These are phyloP conservation scores for Euplexia lucipara DNA, from an alignment of 2,888 invertebrate genomes.

Conservation along the genomic window DNA sequence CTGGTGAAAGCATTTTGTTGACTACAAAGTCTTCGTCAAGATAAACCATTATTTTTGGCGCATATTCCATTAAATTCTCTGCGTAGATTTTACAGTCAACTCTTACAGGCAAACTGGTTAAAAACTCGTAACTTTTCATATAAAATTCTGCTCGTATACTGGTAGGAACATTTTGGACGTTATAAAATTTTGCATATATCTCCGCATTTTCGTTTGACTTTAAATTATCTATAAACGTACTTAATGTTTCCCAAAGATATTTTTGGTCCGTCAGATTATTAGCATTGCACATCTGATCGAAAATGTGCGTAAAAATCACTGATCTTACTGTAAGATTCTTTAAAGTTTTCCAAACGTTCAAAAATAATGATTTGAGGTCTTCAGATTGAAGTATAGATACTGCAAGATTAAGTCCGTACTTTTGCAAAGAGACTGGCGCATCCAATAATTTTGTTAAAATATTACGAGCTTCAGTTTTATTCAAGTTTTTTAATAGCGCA, in stretches of 20 bases:
- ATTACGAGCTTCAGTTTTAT: too few species aligned
- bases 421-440: too few species aligned
- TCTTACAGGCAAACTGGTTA: slow-evolving; percentile 67
- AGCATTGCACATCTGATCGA: slow-evolving; percentile 66
- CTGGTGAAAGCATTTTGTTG: slow-evolving; percentile 64
- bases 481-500: too few species aligned
- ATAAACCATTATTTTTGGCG: slow-evolving; percentile 64
- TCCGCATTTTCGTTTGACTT: slow-evolving; percentile 71
- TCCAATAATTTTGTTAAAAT: too few species aligned
- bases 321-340: slow-evolving; percentile 73
- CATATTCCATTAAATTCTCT: slow-evolving; percentile 52
- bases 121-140: slow-evolving; percentile 70
- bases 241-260: slow-evolving; percentile 72
- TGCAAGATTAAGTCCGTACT: too few species aligned
- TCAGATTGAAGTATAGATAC: too few species aligned
- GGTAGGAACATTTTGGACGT: slow-evolving; percentile 63
- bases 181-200: slow-evolving; percentile 68
- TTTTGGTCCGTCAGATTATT: slow-evolving; percentile 60
- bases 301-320: slow-evolving; percentile 72
- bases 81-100: slow-evolving; percentile 60
- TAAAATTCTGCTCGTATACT: slow-evolving; percentile 41
- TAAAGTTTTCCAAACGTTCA: slow-evolving; percentile 71
- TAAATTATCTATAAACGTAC: slow-evolving; percentile 72
- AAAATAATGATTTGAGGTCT: slow-evolving; percentile 66
- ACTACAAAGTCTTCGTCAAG: slow-evolving; percentile 69